Evolutionary conservation across 1,140 invertebrate genomes (phyloP).

Genomic region (Drosophila saltans): DNA sequence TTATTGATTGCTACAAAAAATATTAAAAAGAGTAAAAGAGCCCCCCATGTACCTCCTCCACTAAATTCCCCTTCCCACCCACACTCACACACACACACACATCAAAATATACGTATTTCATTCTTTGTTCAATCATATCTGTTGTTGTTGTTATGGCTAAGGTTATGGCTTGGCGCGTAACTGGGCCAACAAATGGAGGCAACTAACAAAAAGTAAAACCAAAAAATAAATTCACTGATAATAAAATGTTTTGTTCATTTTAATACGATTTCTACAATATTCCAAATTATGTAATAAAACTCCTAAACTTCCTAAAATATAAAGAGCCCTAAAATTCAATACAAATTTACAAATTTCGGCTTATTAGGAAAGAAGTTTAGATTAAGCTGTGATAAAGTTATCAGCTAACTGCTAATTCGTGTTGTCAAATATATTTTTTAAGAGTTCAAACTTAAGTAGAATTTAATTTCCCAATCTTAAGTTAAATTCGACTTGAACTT

Average conservation of each 20-base stretch:
- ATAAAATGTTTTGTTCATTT: slow-evolving; percentile 51
- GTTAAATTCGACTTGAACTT: too few relatives aligned
- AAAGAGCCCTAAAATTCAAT: too few relatives aligned
- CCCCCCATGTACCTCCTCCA: background rate
- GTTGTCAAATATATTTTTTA: too few relatives aligned
- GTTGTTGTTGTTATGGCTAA: slow-evolving; percentile 50
- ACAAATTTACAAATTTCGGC: too few relatives aligned
- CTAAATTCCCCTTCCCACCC: too few relatives aligned
- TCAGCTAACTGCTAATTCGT: too few relatives aligned
- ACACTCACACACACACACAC: too few relatives aligned
- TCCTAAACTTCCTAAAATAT: background rate
- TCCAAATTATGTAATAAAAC: slow-evolving; percentile 32
- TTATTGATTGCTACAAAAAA: slow-evolving; percentile 1
- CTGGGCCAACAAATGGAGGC: slow-evolving; percentile 40
- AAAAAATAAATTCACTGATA: slow-evolving; percentile 66
- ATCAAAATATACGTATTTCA: slow-evolving; percentile 37
- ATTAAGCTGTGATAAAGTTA: too few relatives aligned
- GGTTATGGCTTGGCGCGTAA: slow-evolving; percentile 56
- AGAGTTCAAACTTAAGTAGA: too few relatives aligned
- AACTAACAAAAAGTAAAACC: slow-evolving; percentile 19
- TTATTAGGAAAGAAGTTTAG: too few relatives aligned
- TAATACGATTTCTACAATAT: slow-evolving; percentile 6
- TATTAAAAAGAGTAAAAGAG: slow-evolving; percentile 21
- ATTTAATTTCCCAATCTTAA: too few relatives aligned
- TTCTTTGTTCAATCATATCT: slow-evolving; percentile 65